Conservation (phyloP, 2,888 invertebrate genomes). For the Phlogophora meticulosa region DNA sequence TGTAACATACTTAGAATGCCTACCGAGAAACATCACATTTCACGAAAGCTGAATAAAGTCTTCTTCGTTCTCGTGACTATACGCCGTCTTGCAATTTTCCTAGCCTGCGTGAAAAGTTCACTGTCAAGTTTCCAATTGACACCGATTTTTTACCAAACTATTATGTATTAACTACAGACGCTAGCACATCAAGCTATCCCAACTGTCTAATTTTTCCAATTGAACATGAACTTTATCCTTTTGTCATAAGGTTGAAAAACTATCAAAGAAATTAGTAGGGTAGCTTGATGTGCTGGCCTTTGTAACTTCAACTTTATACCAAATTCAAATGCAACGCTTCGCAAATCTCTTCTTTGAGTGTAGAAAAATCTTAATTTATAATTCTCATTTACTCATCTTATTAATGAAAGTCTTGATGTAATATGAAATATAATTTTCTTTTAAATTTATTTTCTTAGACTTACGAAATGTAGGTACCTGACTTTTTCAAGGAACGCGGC, state of each 20-base stretch:
- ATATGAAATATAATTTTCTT: neutral
- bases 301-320: neutral
- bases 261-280: too few relatives aligned
- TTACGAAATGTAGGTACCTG: constrained; percentile 8
- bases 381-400: neutral
- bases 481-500: neutral
- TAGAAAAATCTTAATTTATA: too few relatives aligned
- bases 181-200: too few relatives aligned
- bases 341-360: neutral
- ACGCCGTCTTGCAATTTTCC: neutral
- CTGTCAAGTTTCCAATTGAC: neutral
- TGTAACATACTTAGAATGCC: too few relatives aligned
- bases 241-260: too few relatives aligned
- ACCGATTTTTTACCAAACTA: neutral
- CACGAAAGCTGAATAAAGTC: neutral
- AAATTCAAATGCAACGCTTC: neutral
- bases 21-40: too few relatives aligned
- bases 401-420: constrained; percentile 9
- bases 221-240: too few relatives aligned
- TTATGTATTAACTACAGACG: too few relatives aligned
- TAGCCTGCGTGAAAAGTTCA: neutral
- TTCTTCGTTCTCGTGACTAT: neutral
- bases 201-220: too few relatives aligned
- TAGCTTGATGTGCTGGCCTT: too few relatives aligned
- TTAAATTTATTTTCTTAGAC: neutral